Evolutionary conservation across 2,113 vertebrate genomes (phyloP), one percentile per base, ranked within the genome.

Genomic region (Boleophthalmus pectinirostris): DNA sequence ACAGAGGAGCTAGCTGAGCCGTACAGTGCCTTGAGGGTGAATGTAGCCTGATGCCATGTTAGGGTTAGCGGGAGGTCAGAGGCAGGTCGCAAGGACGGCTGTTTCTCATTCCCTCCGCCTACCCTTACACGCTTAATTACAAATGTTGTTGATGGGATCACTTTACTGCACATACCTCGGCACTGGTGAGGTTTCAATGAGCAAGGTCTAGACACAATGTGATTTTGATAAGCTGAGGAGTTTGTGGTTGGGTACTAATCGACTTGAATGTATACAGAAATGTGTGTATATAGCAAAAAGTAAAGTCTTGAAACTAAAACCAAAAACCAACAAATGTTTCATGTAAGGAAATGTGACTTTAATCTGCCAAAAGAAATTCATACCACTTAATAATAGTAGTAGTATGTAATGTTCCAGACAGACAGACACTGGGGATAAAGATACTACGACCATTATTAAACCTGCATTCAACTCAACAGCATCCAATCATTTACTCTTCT

Each of bases 111-210:
- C 77, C 24, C 66, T 46, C 70, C 15, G 1, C 70, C 24, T 25
- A 80, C 78, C 75, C 78, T 78, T 80, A 80, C 73, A 82, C 67
- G 47, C 46, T 80, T 87, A 84, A 91, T 90, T 88, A 84, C 15
- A 23, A 1, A 11, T 78, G 74, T 72, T 89, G 72, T 87, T 77
- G 83, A 79, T 87, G 49, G 82, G 75, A 88, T 87, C 78, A 66
- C 71, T 77, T 85, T 88, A 78, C 82, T 71, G 66, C 20, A 4
- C 35, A 46, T 46, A 43, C 43, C 29, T 21, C 6, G 3, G 69
- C 5, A 35, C 43, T 77, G 56, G 54, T 58, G 69, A 54, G 76
- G 73, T 69, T 73, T 78, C 69, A 78, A 67, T 24, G 47, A 70
- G 72, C 73, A 66, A n/a, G 57, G 38, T 74, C 80, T 75, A 70